These are phyloP conservation scores for Barbus barbus DNA, from an alignment of 2,113 vertebrate species.

Conservation along the genomic window DNA sequence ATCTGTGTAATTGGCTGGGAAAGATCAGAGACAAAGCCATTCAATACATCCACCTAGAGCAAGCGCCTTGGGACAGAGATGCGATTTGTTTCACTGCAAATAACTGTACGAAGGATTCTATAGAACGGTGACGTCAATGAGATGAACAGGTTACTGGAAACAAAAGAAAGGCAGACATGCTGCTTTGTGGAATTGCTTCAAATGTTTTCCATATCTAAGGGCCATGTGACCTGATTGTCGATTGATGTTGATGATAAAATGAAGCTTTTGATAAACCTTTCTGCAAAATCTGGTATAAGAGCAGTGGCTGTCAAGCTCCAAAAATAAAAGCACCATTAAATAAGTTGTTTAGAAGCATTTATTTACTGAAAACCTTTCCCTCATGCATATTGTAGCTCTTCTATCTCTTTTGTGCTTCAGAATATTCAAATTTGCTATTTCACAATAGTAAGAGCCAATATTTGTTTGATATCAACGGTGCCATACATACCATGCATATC, in stretches of 20 bases:
- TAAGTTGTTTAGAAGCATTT: background rate
- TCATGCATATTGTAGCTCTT: background rate
- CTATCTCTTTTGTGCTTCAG: background rate
- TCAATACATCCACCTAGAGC: conserved; percentile 3
- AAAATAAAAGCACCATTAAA: background rate
- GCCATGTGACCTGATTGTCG: background rate
- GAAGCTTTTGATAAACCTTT: background rate
- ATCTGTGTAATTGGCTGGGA: conserved; percentile 68
- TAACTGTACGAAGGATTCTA: conserved; percentile 1
- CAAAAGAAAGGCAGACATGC: background rate
- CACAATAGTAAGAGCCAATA: too few species aligned
- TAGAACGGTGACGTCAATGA: background rate
- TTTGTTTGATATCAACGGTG: background rate
- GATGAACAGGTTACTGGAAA: background rate
- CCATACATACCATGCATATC: background rate
- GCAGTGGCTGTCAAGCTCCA: background rate
- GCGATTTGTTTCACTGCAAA: conserved; percentile 7
- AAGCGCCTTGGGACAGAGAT: background rate
- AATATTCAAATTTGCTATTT: too few species aligned
- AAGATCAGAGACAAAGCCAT: conserved; percentile 32
- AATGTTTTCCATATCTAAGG: background rate
- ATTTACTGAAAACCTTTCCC: background rate
- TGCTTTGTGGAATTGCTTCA: background rate
- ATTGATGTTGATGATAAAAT: background rate
- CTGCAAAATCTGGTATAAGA: background rate